Conservation (phyloP, 2,888 invertebrate genomes). For the Ptilodon capucinus region DNA sequence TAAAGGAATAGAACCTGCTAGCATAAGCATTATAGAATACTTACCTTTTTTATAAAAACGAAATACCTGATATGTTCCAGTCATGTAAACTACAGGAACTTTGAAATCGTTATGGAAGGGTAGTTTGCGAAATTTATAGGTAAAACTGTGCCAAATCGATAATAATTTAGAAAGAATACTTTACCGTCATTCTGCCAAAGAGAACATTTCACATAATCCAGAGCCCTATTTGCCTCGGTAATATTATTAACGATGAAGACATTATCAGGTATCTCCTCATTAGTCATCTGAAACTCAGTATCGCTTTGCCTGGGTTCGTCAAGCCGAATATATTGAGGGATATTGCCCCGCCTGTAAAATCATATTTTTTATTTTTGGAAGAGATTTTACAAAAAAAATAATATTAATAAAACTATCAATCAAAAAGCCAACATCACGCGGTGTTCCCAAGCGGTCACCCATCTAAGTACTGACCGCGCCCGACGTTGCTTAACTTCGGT, state of each 20-base stretch:
- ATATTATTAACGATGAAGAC: slow-evolving; percentile 84
- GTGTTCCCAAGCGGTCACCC: slow-evolving; percentile 77
- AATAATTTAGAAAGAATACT: too few relatives aligned
- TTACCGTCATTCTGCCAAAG: slow-evolving; percentile 37
- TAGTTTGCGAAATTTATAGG: too few relatives aligned
- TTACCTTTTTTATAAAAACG: too few relatives aligned
- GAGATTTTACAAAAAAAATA: too few relatives aligned
- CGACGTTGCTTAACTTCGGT: slow-evolving; percentile 78
- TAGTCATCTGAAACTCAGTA: slow-evolving; percentile 33
- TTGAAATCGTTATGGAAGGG: too few relatives aligned
- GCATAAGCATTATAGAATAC: too few relatives aligned
- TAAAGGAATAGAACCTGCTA: too few relatives aligned
- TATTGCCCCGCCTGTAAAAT: slow-evolving; percentile 35
- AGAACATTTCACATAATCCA: slow-evolving; percentile 50
- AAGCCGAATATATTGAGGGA: slow-evolving; percentile 45
- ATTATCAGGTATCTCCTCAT: slow-evolving; percentile 66
- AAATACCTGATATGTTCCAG: too few relatives aligned
- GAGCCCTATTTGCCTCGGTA: slow-evolving; percentile 75
- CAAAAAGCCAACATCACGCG: slow-evolving; percentile 63
- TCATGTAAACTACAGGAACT: too few relatives aligned
- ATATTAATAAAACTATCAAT: neutral
- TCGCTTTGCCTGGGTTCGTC: slow-evolving; percentile 47
- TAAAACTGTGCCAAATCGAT: too few relatives aligned
- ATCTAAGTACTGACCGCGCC: slow-evolving; percentile 78
- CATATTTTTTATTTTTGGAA: too few relatives aligned